Conservation (phyloP, 2,797 vertebrate genomes). For the Enteromius afrohamiltoni region DNA sequence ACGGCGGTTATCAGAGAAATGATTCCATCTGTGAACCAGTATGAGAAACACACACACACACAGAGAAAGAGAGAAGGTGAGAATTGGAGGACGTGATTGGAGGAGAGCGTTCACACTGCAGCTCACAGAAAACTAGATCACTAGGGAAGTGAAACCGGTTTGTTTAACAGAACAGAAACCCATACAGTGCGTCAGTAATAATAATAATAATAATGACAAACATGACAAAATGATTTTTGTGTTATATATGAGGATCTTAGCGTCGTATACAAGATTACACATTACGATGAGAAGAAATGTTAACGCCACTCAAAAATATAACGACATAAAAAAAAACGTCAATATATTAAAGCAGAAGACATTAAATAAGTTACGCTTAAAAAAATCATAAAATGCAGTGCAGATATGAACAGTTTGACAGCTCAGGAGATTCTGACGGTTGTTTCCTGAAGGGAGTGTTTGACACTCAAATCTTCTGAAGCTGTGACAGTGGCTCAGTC, state of each 20-base stretch:
- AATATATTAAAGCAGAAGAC: slow-evolving; percentile 22
- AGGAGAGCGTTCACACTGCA: not conserved
- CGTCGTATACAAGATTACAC: not conserved
- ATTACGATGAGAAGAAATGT: not conserved
- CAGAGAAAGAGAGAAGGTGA: not conserved
- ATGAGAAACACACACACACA: not conserved
- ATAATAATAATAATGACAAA: not conserved
- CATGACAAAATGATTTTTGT: not conserved
- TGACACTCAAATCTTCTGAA: slow-evolving; percentile 9
- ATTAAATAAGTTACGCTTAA: slow-evolving; percentile 11
- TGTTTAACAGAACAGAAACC: not conserved
- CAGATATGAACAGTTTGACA: slow-evolving; percentile 25
- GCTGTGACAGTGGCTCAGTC: not conserved
- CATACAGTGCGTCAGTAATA: slow-evolving; percentile 2
- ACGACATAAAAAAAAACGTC: not conserved
- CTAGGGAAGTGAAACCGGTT: not conserved
- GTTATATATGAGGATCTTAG: not conserved
- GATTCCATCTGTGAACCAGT: not conserved
- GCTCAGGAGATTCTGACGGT: not conserved
- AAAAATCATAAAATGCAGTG: slow-evolving; percentile 20
- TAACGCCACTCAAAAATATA: not conserved
- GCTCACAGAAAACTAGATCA: not conserved
- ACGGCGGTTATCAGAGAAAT: not conserved
- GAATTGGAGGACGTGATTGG: not conserved
- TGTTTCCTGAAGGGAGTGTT: slow-evolving; percentile 15